Evolutionary conservation across 2,113 vertebrate genomes (phyloP).

Genomic region (Coturnix japonica): DNA sequence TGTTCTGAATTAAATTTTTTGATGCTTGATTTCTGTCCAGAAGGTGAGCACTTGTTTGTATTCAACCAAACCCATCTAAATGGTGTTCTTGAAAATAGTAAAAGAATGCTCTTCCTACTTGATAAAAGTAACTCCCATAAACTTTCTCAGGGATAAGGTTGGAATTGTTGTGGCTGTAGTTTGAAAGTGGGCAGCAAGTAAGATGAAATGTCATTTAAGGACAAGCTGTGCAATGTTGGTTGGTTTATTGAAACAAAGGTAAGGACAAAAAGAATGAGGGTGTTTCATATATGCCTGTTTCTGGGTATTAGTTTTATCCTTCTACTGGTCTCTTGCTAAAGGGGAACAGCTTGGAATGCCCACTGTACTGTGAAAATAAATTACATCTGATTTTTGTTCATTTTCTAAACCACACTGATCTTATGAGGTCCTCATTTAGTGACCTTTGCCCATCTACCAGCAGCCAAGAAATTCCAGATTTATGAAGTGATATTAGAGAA

Average conservation of each 20-base stretch:
- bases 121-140: neutral
- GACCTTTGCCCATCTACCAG: neutral
- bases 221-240: neutral
- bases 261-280: neutral
- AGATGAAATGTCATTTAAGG: neutral
- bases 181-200: neutral
- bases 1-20: neutral
- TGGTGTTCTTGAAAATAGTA: neutral
- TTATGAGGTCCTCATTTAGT: neutral
- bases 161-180: neutral
- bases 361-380: neutral
- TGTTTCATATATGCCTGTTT: neutral
- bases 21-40: neutral
- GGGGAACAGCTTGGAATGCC: neutral
- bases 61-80: neutral
- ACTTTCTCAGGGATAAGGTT: neutral
- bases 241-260: neutral
- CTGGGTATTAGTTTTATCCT: neutral
- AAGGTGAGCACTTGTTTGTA: neutral
- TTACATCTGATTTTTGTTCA: neutral
- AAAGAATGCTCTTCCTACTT: neutral
- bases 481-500: conserved; percentile 23
- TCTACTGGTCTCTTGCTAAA: neutral
- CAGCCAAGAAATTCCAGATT: conserved; percentile 15
- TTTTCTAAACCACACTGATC: neutral